These are phyloP conservation scores for Allygus modestus DNA, from an alignment of 2,888 invertebrate species.

Conservation along the genomic window DNA sequence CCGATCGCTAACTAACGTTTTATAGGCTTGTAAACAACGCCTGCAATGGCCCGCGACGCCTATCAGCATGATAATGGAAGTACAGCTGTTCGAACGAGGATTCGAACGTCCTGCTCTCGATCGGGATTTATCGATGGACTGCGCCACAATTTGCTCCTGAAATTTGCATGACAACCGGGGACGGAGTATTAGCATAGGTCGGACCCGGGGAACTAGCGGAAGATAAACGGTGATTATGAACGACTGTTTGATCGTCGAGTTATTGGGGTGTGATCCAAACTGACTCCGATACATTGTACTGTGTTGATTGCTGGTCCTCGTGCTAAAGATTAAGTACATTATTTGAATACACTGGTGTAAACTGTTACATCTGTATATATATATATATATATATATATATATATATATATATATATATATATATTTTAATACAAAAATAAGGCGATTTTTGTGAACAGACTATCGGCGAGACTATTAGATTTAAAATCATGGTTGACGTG, in stretches of 20 bases:
- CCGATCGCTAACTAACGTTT: constrained; percentile 41
- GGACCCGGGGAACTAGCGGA: constrained; percentile 15
- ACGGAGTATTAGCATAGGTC: constrained; percentile 28
- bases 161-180: constrained; percentile 48
- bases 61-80: constrained; percentile 47
- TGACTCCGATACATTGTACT: too few species aligned
- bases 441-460: too few species aligned
- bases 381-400: too few species aligned
- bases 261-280: background rate
- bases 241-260: constrained; percentile 28
- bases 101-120: constrained; percentile 14
- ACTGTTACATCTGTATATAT: too few species aligned
- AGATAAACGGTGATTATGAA: constrained; percentile 38
- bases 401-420: too few species aligned
- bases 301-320: too few species aligned
- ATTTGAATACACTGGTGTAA: too few species aligned
- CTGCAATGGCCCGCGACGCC: constrained; percentile 31
- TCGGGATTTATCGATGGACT: constrained; percentile 32
- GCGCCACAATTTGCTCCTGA: constrained; percentile 44
- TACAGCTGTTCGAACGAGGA: constrained; percentile 28
- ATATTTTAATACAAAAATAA: too few species aligned
- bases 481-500: too few species aligned
- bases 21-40: constrained; percentile 21
- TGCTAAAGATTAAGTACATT: too few species aligned
- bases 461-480: too few species aligned